Conservation (phyloP, 2,113 vertebrate species). For the Nerophis ophidion region DNA sequence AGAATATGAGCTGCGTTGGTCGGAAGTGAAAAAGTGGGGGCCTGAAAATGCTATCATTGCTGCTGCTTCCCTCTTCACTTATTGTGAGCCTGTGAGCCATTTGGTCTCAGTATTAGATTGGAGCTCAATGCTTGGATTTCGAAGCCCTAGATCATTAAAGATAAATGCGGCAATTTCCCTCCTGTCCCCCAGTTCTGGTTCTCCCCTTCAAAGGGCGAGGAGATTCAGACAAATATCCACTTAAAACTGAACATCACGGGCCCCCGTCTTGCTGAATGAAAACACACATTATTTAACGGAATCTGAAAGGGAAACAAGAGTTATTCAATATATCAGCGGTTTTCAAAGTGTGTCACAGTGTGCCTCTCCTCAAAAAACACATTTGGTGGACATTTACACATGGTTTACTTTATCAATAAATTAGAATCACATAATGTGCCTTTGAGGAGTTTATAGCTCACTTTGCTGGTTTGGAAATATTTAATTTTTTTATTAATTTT, state of each 20-base stretch:
- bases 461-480: too few relatives aligned
- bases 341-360: too few relatives aligned
- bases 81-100: slow-evolving; percentile 20
- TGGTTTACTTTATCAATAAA: too few relatives aligned
- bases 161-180: slow-evolving; percentile 57
- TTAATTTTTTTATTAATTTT: too few relatives aligned
- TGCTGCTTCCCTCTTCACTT: slow-evolving; percentile 17
- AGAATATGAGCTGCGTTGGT: slow-evolving; percentile 16
- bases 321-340: too few relatives aligned
- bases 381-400: too few relatives aligned
- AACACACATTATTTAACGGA: slow-evolving; percentile 17
- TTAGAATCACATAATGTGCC: too few relatives aligned
- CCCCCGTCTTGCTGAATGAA: slow-evolving; percentile 14
- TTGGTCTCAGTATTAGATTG: slow-evolving; percentile 50
- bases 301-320: not conserved
- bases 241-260: slow-evolving; percentile 9
- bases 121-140: slow-evolving; percentile 38
- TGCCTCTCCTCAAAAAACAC: too few relatives aligned
- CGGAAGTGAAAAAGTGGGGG: slow-evolving; percentile 14
- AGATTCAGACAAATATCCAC: slow-evolving; percentile 22
- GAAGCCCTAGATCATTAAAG: slow-evolving; percentile 64
- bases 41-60: slow-evolving; percentile 12
- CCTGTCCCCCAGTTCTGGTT: slow-evolving; percentile 7
- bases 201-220: slow-evolving; percentile 19
- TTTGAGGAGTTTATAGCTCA: too few relatives aligned